These are phyloP conservation scores for Lottia gigantea DNA, from an alignment of 2,888 invertebrate genomes.

Conservation along the genomic window DNA sequence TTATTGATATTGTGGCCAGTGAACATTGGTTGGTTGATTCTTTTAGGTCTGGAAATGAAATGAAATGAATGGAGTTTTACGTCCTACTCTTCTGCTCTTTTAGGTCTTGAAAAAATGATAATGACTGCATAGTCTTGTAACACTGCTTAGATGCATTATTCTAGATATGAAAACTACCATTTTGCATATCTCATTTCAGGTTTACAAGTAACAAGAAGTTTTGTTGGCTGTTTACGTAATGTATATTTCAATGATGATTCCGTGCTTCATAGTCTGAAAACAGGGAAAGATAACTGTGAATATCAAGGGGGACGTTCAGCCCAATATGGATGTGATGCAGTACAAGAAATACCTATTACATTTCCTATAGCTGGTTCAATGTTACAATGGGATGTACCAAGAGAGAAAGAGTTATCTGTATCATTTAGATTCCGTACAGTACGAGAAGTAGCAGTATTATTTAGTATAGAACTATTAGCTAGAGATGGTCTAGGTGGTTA, in stretches of 20 bases:
- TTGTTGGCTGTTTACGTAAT: conserved; percentile 89
- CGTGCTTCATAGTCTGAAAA: conserved; percentile 82
- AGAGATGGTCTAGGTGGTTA: conserved; percentile 35
- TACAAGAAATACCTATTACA: conserved; percentile 52
- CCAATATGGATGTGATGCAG: conserved; percentile 46
- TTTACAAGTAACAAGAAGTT: conserved; percentile 84
- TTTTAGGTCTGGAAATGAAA: too few relatives aligned
- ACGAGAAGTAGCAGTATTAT: conserved; percentile 45
- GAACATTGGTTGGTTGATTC: too few relatives aligned
- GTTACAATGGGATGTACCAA: conserved; percentile 30
- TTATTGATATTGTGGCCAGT: too few relatives aligned
- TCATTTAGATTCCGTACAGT: conserved; percentile 56
- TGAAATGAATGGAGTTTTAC: too few relatives aligned
- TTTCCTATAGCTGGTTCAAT: conserved; percentile 47
- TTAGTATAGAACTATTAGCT: conserved; percentile 45
- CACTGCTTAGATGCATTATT: too few relatives aligned
- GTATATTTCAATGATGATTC: conserved; percentile 94
- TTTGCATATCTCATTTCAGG: conserved; percentile 70
- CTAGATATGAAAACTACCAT: too few relatives aligned
- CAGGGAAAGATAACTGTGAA: conserved; percentile 28
- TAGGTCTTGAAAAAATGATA: too few relatives aligned
- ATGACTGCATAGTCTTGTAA: too few relatives aligned
- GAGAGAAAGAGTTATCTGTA: conserved; percentile 42
- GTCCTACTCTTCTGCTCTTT: too few relatives aligned
- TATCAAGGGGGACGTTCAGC: conserved; percentile 48